Conservation (phyloP, 92 coral and sea anemone genomes). For the Umimayanthus chanpuru region DNA sequence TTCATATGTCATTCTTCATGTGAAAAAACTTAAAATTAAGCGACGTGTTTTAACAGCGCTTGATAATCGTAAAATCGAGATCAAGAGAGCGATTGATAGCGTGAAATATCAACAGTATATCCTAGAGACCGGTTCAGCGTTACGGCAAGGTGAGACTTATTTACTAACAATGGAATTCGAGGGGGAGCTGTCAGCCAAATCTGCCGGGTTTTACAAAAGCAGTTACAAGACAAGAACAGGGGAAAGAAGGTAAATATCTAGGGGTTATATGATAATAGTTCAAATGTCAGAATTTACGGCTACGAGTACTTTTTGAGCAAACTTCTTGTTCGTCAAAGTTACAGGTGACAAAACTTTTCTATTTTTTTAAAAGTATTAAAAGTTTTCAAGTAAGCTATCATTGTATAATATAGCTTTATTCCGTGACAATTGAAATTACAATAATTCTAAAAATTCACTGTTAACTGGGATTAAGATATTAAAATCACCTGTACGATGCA, state of each 20-base stretch:
- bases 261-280: neutral
- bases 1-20: constrained; percentile 67
- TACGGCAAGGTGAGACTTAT: constrained; percentile 52
- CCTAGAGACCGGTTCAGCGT: constrained; percentile 33
- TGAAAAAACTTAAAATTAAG: constrained; percentile 59
- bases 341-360: too few relatives aligned
- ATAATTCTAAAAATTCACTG: too few relatives aligned
- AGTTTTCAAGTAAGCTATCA: too few relatives aligned
- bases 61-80: constrained; percentile 42
- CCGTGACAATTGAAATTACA: too few relatives aligned
- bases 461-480: too few relatives aligned
- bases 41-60: constrained; percentile 43
- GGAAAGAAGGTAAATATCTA: constrained; percentile 48
- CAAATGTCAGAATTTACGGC: neutral
- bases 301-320: too few relatives aligned
- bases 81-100: constrained; percentile 46
- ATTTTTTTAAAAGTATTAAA: too few relatives aligned
- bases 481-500: too few relatives aligned
- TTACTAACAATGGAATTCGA: constrained; percentile 55
- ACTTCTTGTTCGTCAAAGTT: too few relatives aligned
- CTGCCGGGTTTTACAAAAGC: constrained; percentile 73
- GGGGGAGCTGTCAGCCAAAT: constrained; percentile 59
- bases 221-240: constrained; percentile 64
- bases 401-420: too few relatives aligned
- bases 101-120: constrained; percentile 54